A percentile compares a stretch with the other conserved stretches of the same genome.
Evolutionary conservation across 2,113 vertebrate genomes (phyloP).

Genomic region (Lophochroa leadbeateri): DNA sequence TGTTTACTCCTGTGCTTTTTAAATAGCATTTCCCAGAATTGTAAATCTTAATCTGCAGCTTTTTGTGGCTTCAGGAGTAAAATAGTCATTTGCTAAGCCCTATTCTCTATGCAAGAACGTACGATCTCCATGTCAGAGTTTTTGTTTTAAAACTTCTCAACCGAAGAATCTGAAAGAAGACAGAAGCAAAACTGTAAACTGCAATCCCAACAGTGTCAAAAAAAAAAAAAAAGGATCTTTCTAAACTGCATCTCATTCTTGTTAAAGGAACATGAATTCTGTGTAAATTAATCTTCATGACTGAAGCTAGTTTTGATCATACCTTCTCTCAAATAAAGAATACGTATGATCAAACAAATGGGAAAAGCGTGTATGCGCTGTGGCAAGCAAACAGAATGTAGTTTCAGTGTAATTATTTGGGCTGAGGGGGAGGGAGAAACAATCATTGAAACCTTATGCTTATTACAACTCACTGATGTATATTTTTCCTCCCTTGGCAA

Average conservation of each 20-base stretch:
- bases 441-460: conserved; percentile 47
- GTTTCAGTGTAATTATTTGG: conserved; percentile 37
- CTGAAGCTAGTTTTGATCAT: conserved; percentile 28
- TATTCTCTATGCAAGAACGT: background rate
- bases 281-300: background rate
- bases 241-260: background rate
- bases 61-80: background rate
- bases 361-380: background rate
- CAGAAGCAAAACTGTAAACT: background rate
- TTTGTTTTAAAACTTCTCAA: background rate
- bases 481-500: conserved; percentile 33
- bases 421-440: background rate
- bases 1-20: background rate
- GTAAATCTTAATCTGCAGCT: background rate
- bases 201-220: background rate
- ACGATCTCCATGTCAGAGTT: background rate
- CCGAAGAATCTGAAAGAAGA: background rate
- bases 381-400: conserved; percentile 7
- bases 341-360: conserved; percentile 17
- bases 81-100: background rate
- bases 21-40: background rate
- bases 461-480: conserved; percentile 46
- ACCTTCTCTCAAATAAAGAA: conserved; percentile 28
- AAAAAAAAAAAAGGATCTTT: background rate
- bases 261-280: background rate